Percentiles rank a stretch among this genome's conserved stretches.
These are phyloP conservation scores for Onthophagus sagittarius DNA, from an alignment of 2,888 invertebrate genomes.

Conservation along the genomic window DNA sequence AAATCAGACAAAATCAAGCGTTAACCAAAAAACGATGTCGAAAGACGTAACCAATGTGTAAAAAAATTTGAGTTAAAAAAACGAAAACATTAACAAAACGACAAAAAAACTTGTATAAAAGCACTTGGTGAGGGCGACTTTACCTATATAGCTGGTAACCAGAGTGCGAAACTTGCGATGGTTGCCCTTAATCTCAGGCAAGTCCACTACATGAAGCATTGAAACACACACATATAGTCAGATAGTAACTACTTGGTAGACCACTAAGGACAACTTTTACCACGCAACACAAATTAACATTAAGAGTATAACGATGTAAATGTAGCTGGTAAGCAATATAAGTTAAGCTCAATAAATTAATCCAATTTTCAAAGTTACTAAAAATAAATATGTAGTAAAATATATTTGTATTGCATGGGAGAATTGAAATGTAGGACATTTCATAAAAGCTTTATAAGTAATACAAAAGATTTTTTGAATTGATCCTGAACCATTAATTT, in stretches of 20 bases:
- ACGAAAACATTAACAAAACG: constrained; percentile 21
- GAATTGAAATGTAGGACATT: too few relatives aligned
- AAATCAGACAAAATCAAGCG: not conserved
- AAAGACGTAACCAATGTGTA: constrained; percentile 1
- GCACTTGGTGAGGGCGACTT: constrained; percentile 38
- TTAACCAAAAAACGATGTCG: not conserved
- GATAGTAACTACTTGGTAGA: constrained; percentile 25
- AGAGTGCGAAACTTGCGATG: constrained; percentile 99
- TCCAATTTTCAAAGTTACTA: not conserved
- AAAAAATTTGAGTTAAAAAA: constrained; percentile 24
- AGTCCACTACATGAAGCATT: constrained; percentile 77
- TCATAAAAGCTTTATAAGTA: too few relatives aligned
- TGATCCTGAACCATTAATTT: too few relatives aligned
- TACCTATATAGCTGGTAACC: constrained; percentile 99
- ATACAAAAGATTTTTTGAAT: too few relatives aligned
- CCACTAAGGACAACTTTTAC: constrained; percentile 21
- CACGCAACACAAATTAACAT: constrained; percentile 15
- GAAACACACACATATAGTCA: constrained; percentile 45
- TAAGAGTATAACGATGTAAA: not conserved
- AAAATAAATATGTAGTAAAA: too few relatives aligned
- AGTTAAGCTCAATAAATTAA: not conserved
- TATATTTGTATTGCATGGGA: too few relatives aligned
- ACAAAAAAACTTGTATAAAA: constrained; percentile 26
- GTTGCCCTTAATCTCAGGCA: constrained; percentile 97
- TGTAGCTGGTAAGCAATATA: not conserved